Conservation (phyloP, 2,888 invertebrate species). For the Hemaris fuciformis region DNA sequence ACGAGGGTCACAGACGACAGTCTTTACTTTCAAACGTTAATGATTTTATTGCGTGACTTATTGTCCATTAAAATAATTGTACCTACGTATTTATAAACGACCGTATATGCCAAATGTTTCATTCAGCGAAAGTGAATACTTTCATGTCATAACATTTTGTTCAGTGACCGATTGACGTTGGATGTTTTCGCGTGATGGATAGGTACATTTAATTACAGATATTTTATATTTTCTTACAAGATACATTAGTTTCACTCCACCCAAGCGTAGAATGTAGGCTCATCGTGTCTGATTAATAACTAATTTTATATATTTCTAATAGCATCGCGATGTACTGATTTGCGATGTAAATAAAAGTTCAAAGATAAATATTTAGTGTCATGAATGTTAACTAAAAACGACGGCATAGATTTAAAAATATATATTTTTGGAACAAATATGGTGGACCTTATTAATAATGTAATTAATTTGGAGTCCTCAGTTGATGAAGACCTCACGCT, state of each 20-base stretch:
- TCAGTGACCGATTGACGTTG: background rate
- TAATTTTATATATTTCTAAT: no score
- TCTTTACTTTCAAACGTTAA: constrained; percentile 10
- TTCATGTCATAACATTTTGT: constrained; percentile 10
- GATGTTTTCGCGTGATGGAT: background rate
- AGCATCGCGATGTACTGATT: no score
- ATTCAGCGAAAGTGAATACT: constrained; percentile 8
- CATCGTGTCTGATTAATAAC: no score
- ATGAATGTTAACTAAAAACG: no score
- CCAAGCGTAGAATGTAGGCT: no score
- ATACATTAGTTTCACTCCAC: constrained; percentile 4
- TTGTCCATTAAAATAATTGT: background rate
- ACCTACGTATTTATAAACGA: constrained; percentile 1
- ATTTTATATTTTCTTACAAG: background rate
- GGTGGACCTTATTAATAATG: no score
- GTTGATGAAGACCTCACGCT: no score
- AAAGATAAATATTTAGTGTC: no score
- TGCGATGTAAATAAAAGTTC: no score
- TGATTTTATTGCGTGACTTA: constrained; percentile 9
- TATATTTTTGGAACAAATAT: no score
- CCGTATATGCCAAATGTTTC: constrained; percentile 7
- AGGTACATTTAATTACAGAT: background rate
- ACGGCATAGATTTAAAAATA: no score
- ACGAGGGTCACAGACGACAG: constrained; percentile 2
- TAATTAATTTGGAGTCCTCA: no score